phyloP scores from a whole-genome alignment of 2,797 vertebrate genomes.

The Sylvia borin region DNA sequence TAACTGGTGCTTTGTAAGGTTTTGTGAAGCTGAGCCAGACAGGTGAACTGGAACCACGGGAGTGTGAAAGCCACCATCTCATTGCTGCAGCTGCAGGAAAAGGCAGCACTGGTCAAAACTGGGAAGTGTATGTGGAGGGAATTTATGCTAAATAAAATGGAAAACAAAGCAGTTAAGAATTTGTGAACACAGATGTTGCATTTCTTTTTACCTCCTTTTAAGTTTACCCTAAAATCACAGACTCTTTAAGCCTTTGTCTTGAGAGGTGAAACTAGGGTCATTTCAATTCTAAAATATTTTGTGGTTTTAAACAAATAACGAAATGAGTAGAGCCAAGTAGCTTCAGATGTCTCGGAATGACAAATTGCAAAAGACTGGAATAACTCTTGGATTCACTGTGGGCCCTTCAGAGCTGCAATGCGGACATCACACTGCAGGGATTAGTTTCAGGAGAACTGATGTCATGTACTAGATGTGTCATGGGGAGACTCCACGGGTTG shows the following conservation, averaged over 20 bases:
- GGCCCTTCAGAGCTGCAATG: background rate
- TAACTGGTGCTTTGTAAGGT: background rate
- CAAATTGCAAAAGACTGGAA: background rate
- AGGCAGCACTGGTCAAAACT: background rate
- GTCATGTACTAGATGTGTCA: background rate
- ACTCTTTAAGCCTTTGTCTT: background rate
- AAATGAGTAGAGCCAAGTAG: background rate
- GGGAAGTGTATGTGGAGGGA: rapidly evolving
- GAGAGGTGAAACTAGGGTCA: background rate
- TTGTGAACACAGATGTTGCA: background rate
- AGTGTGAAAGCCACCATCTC: background rate
- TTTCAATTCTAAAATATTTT: background rate
- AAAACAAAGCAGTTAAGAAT: background rate
- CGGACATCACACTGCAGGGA: background rate
- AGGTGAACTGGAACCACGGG: background rate
- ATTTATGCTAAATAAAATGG: background rate
- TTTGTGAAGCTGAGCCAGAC: background rate
- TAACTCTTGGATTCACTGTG: background rate
- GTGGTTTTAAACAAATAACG: background rate
- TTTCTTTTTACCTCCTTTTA: background rate
- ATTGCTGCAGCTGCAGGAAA: background rate
- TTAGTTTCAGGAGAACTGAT: background rate
- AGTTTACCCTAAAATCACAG: background rate
- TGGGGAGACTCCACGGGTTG: background rate
- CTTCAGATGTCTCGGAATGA: background rate